A percentile compares a stretch with the other conserved stretches of the same genome.
phyloP scores from a whole-genome alignment of 2,888 invertebrate species.

The Neocrepidodera transversa region DNA sequence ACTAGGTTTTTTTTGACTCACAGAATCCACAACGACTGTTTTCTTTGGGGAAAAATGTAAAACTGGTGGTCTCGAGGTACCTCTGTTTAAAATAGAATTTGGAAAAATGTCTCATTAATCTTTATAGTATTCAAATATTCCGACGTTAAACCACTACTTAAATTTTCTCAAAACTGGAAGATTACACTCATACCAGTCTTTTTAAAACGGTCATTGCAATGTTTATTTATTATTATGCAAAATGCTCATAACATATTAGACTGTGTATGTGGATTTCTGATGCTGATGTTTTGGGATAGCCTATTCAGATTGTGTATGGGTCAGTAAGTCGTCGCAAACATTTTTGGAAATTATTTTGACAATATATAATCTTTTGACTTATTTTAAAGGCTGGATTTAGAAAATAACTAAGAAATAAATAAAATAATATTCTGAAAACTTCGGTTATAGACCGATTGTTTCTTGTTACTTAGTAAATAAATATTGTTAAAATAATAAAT shows the following conservation, averaged over 20 bases:
- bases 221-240: background rate
- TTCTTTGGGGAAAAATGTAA: too few relatives aligned
- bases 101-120: too few relatives aligned
- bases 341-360: slow-evolving; percentile 20
- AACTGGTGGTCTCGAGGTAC: too few relatives aligned
- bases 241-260: slow-evolving; percentile 4
- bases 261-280: slow-evolving; percentile 4
- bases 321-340: slow-evolving; percentile 16
- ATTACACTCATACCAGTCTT: background rate
- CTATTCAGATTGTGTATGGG: slow-evolving; percentile 11
- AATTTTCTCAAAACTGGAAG: too few relatives aligned
- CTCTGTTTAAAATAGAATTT: too few relatives aligned
- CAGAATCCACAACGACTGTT: too few relatives aligned
- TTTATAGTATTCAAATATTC: too few relatives aligned
- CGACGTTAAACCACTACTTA: too few relatives aligned
- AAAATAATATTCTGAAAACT: slow-evolving; percentile 21
- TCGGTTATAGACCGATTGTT: slow-evolving; percentile 26
- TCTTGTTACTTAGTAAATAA: slow-evolving; percentile 36
- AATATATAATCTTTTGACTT: slow-evolving; percentile 27
- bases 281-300: slow-evolving; percentile 2
- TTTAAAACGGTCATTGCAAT: slow-evolving; percentile 1
- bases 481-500: slow-evolving; percentile 34
- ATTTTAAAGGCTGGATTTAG: slow-evolving; percentile 35
- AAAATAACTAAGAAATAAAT: slow-evolving; percentile 28
- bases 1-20: too few relatives aligned